A percentile compares a stretch with the other conserved stretches of the same genome.
These are phyloP conservation scores for Tenthredo notha DNA, from an alignment of 2,888 invertebrate species.

Conservation along the genomic window DNA sequence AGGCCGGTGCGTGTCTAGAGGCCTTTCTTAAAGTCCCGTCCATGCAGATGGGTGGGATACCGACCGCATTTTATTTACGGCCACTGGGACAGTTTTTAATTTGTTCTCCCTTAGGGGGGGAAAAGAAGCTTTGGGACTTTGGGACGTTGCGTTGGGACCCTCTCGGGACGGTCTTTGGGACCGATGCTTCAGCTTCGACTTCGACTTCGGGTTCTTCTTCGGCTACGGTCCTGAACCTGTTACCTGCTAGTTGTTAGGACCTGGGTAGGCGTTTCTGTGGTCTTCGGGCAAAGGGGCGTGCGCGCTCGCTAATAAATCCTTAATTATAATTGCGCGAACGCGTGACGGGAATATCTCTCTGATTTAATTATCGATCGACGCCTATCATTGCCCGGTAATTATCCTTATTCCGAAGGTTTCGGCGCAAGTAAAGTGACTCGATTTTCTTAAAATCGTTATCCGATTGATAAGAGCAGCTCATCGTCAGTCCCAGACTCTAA, in stretches of 20 bases:
- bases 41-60: slow-evolving; percentile 75
- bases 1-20: slow-evolving; percentile 73
- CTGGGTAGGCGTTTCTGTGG: slow-evolving; percentile 73
- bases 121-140: slow-evolving; percentile 59
- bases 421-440: slow-evolving; percentile 1
- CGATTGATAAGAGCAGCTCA: not conserved
- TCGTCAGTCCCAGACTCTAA: not conserved
- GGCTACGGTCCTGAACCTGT: slow-evolving; percentile 53
- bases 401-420: slow-evolving; percentile 38
- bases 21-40: slow-evolving; percentile 69
- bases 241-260: slow-evolving; percentile 71
- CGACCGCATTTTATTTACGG: slow-evolving; percentile 77
- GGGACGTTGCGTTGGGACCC: slow-evolving; percentile 57
- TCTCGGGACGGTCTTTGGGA: slow-evolving; percentile 39
- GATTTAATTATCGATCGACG: slow-evolving; percentile 77
- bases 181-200: slow-evolving; percentile 36
- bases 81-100: slow-evolving; percentile 78
- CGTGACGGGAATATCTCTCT: slow-evolving; percentile 77
- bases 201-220: slow-evolving; percentile 53
- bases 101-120: slow-evolving; percentile 73
- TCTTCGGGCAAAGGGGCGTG: slow-evolving; percentile 68
- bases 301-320: slow-evolving; percentile 76
- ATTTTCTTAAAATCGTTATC: not conserved
- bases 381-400: slow-evolving; percentile 63
- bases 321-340: slow-evolving; percentile 78